Conservation (phyloP, 2,888 invertebrate genomes). For the Geotrupes spiniger region DNA sequence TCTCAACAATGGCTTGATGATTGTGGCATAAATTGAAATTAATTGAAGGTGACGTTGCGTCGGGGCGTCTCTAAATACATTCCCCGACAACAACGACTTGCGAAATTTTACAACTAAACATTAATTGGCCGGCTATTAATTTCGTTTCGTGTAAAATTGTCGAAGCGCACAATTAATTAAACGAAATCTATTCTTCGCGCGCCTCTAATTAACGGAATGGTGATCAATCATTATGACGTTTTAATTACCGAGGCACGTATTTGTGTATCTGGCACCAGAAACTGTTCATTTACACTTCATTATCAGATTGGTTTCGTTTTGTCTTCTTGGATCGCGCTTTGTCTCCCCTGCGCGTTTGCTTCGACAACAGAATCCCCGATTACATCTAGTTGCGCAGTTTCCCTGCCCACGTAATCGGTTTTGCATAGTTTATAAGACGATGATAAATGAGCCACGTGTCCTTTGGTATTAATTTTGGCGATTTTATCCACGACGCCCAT, state of each 20-base stretch:
- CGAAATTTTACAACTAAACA: too few relatives aligned
- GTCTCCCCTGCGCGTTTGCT: not conserved
- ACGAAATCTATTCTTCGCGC: slow-evolving; percentile 19
- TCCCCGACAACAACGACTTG: not conserved
- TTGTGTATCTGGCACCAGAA: slow-evolving; percentile 19
- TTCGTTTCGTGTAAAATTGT: slow-evolving; percentile 10
- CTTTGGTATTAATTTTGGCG: not conserved
- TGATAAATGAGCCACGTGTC: not conserved
- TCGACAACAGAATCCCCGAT: not conserved
- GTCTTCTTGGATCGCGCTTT: slow-evolving; percentile 8
- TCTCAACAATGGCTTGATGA: slow-evolving; percentile 1
- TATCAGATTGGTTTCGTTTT: slow-evolving; percentile 35
- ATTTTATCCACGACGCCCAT: too few relatives aligned
- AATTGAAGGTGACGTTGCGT: slow-evolving; percentile 11
- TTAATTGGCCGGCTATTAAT: too few relatives aligned
- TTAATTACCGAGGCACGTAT: slow-evolving; percentile 27
- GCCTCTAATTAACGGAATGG: slow-evolving; percentile 22
- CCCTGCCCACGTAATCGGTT: not conserved
- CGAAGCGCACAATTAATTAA: slow-evolving; percentile 23
- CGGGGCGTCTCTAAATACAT: not conserved
- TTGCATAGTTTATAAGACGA: slow-evolving; percentile 4
- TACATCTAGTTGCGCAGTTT: not conserved
- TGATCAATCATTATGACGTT: slow-evolving; percentile 38
- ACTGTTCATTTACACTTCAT: slow-evolving; percentile 29
- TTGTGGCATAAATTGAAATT: slow-evolving; percentile 15